A percentile compares a stretch with the other conserved stretches of the same genome.
Evolutionary conservation across 1,140 invertebrate species (phyloP).

Genomic region (Diorhabda elongata): DNA sequence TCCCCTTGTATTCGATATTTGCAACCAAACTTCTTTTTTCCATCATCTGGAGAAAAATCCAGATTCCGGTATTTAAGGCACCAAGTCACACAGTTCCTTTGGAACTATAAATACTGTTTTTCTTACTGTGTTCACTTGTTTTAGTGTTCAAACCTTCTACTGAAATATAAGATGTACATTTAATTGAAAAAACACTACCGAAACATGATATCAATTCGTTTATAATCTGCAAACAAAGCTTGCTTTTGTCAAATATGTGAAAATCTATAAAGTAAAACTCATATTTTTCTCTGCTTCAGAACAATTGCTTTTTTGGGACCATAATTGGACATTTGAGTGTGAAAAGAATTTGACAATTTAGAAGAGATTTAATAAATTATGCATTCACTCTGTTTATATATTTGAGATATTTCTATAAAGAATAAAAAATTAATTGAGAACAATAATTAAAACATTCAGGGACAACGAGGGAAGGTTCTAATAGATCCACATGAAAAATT

Average conservation of each 20-base stretch:
- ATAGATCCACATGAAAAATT: too few relatives aligned
- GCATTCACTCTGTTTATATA: too few relatives aligned
- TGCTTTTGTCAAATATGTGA: neutral
- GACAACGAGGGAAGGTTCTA: too few relatives aligned
- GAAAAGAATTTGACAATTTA: too few relatives aligned
- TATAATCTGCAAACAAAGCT: neutral
- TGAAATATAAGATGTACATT: slow-evolving; percentile 14
- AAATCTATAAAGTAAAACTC: too few relatives aligned
- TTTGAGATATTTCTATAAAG: too few relatives aligned
- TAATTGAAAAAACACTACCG: slow-evolving; percentile 8
- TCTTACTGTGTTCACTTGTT: slow-evolving; percentile 21
- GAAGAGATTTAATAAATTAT: too few relatives aligned
- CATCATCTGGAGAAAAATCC: slow-evolving; percentile 19
- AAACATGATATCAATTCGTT: slow-evolving; percentile 1
- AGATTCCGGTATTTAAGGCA: slow-evolving; percentile 26
- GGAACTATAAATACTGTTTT: slow-evolving; percentile 27
- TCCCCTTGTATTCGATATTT: neutral
- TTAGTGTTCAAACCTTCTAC: slow-evolving; percentile 21
- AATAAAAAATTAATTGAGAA: too few relatives aligned
- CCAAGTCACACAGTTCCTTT: slow-evolving; percentile 27
- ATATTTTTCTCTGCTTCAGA: too few relatives aligned
- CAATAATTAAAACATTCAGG: too few relatives aligned
- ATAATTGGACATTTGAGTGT: too few relatives aligned
- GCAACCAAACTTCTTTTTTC: slow-evolving; percentile 16
- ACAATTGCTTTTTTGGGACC: too few relatives aligned